Percentiles rank a stretch among this genome's conserved stretches.
Evolutionary conservation across 1,140 invertebrate genomes (phyloP).

Genomic region (Sinella curviseta): DNA sequence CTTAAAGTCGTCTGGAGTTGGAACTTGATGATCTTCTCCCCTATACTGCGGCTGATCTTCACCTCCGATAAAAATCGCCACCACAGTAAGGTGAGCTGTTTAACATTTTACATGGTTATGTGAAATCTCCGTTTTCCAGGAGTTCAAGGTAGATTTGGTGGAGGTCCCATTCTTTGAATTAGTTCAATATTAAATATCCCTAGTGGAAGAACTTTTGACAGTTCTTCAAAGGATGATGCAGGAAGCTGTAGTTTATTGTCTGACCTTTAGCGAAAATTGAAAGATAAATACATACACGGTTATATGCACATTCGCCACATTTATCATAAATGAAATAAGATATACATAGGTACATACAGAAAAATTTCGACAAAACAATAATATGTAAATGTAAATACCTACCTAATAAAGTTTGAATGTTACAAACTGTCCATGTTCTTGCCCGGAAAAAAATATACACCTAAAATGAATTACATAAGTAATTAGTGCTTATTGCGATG

Average conservation of each 20-base stretch:
- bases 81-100: slow-evolving; percentile 15
- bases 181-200: neutral
- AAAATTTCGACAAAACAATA: too few species aligned
- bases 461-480: too few species aligned
- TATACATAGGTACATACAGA: too few species aligned
- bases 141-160: neutral
- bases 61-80: neutral
- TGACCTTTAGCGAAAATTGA: too few species aligned
- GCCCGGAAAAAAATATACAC: too few species aligned
- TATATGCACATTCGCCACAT: too few species aligned
- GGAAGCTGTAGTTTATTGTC: slow-evolving; percentile 4
- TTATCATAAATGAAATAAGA: neutral
- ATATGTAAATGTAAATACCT: too few species aligned
- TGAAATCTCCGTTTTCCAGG: neutral
- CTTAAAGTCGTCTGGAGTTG: neutral
- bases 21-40: neutral
- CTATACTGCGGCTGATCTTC: slow-evolving; percentile 25
- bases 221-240: neutral
- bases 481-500: too few species aligned
- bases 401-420: too few species aligned
- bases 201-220: neutral
- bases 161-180: slow-evolving; percentile 9
- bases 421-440: too few species aligned
- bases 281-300: too few species aligned
- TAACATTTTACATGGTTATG: slow-evolving; percentile 11